Evolutionary conservation across 1,140 invertebrate species (phyloP).

Genomic region (Solen grandis): DNA sequence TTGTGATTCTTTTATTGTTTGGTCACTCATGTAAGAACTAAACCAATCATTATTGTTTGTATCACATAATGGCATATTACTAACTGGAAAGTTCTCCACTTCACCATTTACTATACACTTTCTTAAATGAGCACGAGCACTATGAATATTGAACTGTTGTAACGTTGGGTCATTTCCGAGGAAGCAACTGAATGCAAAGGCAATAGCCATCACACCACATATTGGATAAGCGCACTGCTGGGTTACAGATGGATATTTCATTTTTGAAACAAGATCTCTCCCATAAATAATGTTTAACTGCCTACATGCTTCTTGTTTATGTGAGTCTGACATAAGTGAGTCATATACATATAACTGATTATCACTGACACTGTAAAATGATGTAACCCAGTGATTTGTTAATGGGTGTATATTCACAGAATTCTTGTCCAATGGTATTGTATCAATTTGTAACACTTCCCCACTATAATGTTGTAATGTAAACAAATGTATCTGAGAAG

Average conservation of each 20-base stretch:
- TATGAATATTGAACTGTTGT: not conserved
- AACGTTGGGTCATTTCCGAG: not conserved
- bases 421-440: not conserved
- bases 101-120: not conserved
- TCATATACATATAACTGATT: not conserved
- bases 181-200: constrained; percentile 2
- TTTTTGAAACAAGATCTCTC: too few relatives aligned
- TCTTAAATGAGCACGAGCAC: not conserved
- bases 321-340: not conserved
- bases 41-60: not conserved
- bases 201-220: constrained; percentile 16
- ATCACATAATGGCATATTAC: too few relatives aligned
- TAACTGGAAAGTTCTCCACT: not conserved
- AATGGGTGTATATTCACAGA: constrained; percentile 9
- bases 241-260: not conserved
- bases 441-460: not conserved
- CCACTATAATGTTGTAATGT: too few relatives aligned
- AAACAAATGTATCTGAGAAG: not conserved
- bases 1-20: not conserved
- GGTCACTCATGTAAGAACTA: not conserved
- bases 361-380: not conserved
- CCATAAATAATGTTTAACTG: not conserved
- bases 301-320: not conserved
- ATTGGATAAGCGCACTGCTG: constrained; percentile 4
- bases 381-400: not conserved